Conservation (phyloP, 2,888 invertebrate species). For the Acrobasis repandana region DNA sequence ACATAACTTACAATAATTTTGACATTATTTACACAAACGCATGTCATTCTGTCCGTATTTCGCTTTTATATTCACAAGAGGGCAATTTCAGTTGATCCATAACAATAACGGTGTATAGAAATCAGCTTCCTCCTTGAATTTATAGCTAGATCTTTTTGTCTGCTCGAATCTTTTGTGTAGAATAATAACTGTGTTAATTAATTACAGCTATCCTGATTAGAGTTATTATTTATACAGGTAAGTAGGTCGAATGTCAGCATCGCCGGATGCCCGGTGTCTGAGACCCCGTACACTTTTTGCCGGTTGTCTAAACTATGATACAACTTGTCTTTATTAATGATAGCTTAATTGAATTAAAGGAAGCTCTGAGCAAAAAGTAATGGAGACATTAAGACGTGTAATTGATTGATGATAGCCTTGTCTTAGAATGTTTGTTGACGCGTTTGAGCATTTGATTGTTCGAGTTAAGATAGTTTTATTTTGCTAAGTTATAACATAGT, state of each 20-base stretch:
- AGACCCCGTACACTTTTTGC: constrained; percentile 55
- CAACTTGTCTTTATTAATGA: constrained; percentile 60
- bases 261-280: constrained; percentile 41
- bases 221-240: constrained; percentile 57
- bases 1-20: background rate
- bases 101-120: constrained; percentile 55
- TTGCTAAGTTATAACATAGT: too few species aligned
- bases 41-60: constrained; percentile 42
- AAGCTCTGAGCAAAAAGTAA: constrained; percentile 37
- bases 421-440: constrained; percentile 27
- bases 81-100: constrained; percentile 50
- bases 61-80: constrained; percentile 39
- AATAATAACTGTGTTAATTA: constrained; percentile 67
- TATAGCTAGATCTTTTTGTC: constrained; percentile 42
- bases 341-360: constrained; percentile 71
- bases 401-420: constrained; percentile 28
- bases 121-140: constrained; percentile 33
- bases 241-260: constrained; percentile 59
- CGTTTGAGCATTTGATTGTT: background rate
- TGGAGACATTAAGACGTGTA: constrained; percentile 32
- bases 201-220: constrained; percentile 69
- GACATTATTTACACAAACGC: constrained; percentile 32
- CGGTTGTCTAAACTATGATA: constrained; percentile 52
- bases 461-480: background rate
- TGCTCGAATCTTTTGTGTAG: constrained; percentile 50